Percentiles rank a stretch among this genome's conserved stretches.
phyloP scores from a whole-genome alignment of 2,888 invertebrate genomes.

The Mesorhabditis spiculigera region DNA sequence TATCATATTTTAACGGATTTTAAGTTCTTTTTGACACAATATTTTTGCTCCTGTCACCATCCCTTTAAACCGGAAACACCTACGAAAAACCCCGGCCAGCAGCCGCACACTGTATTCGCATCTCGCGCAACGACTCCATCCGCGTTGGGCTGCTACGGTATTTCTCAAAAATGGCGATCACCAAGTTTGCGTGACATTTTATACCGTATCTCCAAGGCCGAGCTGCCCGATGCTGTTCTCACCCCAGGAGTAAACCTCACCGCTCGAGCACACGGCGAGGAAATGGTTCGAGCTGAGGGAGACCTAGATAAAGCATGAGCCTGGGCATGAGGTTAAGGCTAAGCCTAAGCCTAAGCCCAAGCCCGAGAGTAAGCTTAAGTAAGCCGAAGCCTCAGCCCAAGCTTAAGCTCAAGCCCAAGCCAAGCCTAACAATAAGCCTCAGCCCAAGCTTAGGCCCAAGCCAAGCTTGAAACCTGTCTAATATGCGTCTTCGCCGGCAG shows the following conservation, averaged over 20 bases:
- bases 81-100: slow-evolving; percentile 24
- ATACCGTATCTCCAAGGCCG: slow-evolving; percentile 62
- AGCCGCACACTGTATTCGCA: slow-evolving; percentile 20
- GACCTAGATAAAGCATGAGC: neutral
- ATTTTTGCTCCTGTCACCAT: neutral
- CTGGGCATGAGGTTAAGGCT: neutral
- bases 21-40: slow-evolving; percentile 64
- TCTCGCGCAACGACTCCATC: slow-evolving; percentile 22
- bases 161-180: neutral
- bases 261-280: neutral
- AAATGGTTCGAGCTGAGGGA: slow-evolving; percentile 2
- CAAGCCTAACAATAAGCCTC: no score
- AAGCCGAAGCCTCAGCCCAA: no score
- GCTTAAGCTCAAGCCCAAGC: no score
- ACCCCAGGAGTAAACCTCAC: slow-evolving; percentile 71
- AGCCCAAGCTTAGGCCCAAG: no score
- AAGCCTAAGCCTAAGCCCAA: no score
- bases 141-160: slow-evolving; percentile 10
- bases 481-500: slow-evolving; percentile 66
- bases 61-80: neutral
- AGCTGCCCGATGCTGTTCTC: slow-evolving; percentile 70
- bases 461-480: slow-evolving; percentile 57
- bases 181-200: slow-evolving; percentile 1
- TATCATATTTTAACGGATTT: neutral
- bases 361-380: no score